These are phyloP conservation scores for Neuroterus valhalla DNA, from an alignment of 1,140 invertebrate genomes.

Conservation along the genomic window DNA sequence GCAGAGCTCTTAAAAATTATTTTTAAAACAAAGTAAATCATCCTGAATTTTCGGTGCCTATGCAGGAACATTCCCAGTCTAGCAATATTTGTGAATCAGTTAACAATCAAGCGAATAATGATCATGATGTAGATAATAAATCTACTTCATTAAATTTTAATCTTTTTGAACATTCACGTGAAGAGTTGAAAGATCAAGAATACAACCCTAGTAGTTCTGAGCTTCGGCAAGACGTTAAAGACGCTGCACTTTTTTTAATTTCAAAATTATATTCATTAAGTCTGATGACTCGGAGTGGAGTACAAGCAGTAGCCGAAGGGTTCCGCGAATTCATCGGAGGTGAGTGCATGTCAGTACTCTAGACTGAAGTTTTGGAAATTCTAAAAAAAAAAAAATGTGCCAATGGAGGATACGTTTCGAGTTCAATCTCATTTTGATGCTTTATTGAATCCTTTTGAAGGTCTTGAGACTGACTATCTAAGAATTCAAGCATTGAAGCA, in stretches of 20 bases:
- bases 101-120: background rate
- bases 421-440: background rate
- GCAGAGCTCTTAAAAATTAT: background rate
- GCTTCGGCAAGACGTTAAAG: background rate
- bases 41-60: too few species aligned
- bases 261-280: background rate
- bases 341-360: background rate
- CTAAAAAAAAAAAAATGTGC: background rate
- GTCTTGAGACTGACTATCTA: conserved; percentile 31
- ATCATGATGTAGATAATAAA: too few species aligned
- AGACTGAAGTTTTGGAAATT: background rate
- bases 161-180: background rate
- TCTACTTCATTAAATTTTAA: background rate
- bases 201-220: background rate
- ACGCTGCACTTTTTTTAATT: background rate
- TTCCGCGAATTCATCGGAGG: background rate
- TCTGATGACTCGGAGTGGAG: background rate
- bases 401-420: background rate
- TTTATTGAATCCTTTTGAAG: conserved; percentile 18
- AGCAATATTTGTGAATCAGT: background rate
- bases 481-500: conserved; percentile 29
- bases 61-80: background rate
- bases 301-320: background rate
- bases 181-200: background rate
- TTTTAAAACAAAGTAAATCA: conserved; percentile 21